These are phyloP conservation scores for Tenualosa ilisha DNA, from an alignment of 2,797 vertebrate species.

Conservation along the genomic window DNA sequence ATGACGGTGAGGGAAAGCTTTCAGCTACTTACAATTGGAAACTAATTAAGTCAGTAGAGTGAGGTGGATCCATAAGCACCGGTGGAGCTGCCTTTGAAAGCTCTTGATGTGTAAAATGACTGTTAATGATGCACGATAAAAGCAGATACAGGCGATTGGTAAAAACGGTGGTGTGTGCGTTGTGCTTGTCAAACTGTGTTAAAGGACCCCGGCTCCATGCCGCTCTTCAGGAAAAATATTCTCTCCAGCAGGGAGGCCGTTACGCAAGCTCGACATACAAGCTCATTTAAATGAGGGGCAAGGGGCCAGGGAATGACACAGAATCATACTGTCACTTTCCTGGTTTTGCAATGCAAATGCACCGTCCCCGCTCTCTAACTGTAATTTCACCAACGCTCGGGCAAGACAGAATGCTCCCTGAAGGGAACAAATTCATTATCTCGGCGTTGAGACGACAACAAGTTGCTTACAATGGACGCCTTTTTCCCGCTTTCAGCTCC, in stretches of 20 bases:
- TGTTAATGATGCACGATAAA: not conserved
- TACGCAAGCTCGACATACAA: not conserved
- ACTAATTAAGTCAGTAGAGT: not conserved
- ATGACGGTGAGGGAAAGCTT: not conserved
- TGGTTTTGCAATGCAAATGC: constrained; percentile 15
- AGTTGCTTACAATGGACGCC: not conserved
- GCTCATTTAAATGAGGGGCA: constrained; percentile 14
- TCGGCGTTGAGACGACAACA: not conserved
- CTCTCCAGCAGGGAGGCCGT: not conserved
- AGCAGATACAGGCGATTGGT: not conserved
- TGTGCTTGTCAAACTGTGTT: not conserved
- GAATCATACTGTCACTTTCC: constrained; percentile 19
- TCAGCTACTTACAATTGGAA: not conserved
- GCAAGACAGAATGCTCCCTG: constrained; percentile 1
- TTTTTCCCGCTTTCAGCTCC: not conserved
- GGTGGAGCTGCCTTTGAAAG: not conserved
- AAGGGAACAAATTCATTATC: constrained; percentile 26
- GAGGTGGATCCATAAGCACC: constrained; percentile 1
- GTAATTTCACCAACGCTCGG: not conserved
- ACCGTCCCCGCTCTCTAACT: not conserved
- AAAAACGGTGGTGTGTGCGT: not conserved
- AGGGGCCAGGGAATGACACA: constrained; percentile 19
- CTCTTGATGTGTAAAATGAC: not conserved
- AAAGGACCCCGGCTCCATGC: not conserved
- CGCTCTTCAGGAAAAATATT: constrained; percentile 5